These are phyloP conservation scores for Plusia festucae DNA, from an alignment of 2,888 invertebrate species.

Conservation along the genomic window DNA sequence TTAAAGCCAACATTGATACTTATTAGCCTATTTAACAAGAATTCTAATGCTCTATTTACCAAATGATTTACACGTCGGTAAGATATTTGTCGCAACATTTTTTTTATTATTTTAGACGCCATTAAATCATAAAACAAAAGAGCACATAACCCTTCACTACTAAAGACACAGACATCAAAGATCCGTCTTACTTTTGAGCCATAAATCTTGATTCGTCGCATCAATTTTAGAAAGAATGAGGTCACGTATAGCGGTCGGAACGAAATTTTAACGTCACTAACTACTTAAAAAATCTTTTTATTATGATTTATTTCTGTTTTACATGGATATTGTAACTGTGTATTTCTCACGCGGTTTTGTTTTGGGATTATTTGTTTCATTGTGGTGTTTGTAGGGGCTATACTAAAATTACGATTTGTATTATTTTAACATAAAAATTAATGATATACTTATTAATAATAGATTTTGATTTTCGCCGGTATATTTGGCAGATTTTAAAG, in stretches of 20 bases:
- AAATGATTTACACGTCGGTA: constrained; percentile 27
- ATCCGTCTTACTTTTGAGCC: constrained; percentile 44
- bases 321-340: constrained; percentile 29
- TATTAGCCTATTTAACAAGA: background rate
- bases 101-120: constrained; percentile 16
- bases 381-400: background rate
- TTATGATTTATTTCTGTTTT: constrained; percentile 45
- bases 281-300: constrained; percentile 45
- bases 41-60: constrained; percentile 19
- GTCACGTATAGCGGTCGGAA: constrained; percentile 63
- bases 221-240: constrained; percentile 56
- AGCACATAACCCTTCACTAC: constrained; percentile 18
- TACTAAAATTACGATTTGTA: background rate
- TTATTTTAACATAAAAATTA: no score
- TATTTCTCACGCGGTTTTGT: constrained; percentile 14
- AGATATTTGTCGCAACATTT: no score
- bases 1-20: no score
- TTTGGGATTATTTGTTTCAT: background rate
- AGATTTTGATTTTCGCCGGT: no score
- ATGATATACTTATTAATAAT: no score
- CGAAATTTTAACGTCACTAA: constrained; percentile 55
- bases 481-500: no score
- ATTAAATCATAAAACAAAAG: constrained; percentile 23
- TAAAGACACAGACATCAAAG: constrained; percentile 49
- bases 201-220: constrained; percentile 52